Base-by-base conservation (phyloP, 2,113 vertebrate species). In the Ceyx cyanopectus region DNA sequence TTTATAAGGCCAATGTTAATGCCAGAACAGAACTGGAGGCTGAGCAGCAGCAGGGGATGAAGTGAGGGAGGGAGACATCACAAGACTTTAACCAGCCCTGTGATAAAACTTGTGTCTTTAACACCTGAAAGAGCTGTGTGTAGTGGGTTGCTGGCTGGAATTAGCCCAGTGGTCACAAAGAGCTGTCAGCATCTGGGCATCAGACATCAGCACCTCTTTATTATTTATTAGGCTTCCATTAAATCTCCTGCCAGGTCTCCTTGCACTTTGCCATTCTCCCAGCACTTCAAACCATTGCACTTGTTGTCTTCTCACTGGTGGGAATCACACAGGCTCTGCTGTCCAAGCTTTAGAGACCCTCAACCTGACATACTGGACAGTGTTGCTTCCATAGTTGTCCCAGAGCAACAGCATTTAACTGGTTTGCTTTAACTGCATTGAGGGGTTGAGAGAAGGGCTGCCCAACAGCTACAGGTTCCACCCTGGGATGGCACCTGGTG, bases 1-100 rank as follows among this genome's bases (percentile, higher is more conserved):
- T 24, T 27, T 23, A 9, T 0, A 1, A 7, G 16, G 3, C 40
- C 5, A 10, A 3, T 19, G 2, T 15, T 11, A 21, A 18, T 32
- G 30, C 40, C 24, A 12, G 58, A 60, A 3, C 15, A 88, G 73
- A 75, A 65, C 13, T 6, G 5, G 4, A 1, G 14, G 58, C 53
- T 50, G 67, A 83, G 56, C 40, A 37, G 48, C 24, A 67, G 32
- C 34, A 21, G 53, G 22, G 21, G 46, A 19, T 12, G 54, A 61
- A 61, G 19, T 24, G 72, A 68, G 18, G 26, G 20, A 88, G 45
- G 50, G 29, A 11, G 62, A 15, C 26, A n/a, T 40, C 73, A 29
- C 41, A 67, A 51, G 24, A 5, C 6, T 65, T 87, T 72, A 65
- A 18, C 22, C 34, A 75, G 23, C 21, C 9, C 54, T 0, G 1